Percentiles rank a stretch among this genome's conserved stretches.
These are phyloP conservation scores for Chrysaora quinquecirrha DNA, from an alignment of 30 jellyfish, hydroid and myxozoan genomes.

Conservation along the genomic window DNA sequence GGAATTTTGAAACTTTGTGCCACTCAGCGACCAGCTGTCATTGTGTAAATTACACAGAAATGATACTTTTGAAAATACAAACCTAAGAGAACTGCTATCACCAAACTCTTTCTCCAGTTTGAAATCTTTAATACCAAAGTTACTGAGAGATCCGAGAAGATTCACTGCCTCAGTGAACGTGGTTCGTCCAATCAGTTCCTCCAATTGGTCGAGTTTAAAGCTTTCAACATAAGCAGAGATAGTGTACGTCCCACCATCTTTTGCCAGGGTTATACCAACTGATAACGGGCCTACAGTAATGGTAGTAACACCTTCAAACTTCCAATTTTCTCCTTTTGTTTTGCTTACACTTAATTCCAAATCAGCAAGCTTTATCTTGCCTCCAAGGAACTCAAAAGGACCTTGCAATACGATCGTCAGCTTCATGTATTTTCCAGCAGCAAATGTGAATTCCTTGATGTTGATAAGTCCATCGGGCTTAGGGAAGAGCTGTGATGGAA, in stretches of 20 bases:
- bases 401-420: conserved; percentile 51
- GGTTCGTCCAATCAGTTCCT: conserved; percentile 49
- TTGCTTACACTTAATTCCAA: conserved; percentile 47
- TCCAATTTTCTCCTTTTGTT: conserved; percentile 29
- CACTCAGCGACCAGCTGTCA: too few species aligned
- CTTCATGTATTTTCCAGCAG: conserved; percentile 25
- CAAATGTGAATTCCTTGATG: conserved; percentile 62
- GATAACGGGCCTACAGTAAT: conserved; percentile 49
- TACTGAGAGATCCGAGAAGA: conserved; percentile 49
- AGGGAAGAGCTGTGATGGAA: conserved; percentile 67
- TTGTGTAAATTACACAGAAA: too few species aligned
- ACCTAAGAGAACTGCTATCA: conserved; percentile 49
- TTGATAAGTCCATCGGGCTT: conserved; percentile 55
- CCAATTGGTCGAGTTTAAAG: conserved; percentile 45
- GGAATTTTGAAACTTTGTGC: too few species aligned
- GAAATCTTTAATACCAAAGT: conserved; percentile 74
- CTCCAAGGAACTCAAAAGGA: conserved; percentile 64
- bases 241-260: conserved; percentile 46
- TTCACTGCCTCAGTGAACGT: conserved; percentile 3
- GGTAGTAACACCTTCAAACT: conserved; percentile 51
- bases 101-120: conserved; percentile 56
- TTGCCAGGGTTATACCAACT: conserved; percentile 47
- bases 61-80: too few species aligned
- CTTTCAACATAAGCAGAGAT: conserved; percentile 61
- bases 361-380: conserved; percentile 46